Evolutionary conservation across 1,140 invertebrate species (phyloP), one percentile per base, ranked within the genome.

Genomic region (Cotesia chilonis): DNA sequence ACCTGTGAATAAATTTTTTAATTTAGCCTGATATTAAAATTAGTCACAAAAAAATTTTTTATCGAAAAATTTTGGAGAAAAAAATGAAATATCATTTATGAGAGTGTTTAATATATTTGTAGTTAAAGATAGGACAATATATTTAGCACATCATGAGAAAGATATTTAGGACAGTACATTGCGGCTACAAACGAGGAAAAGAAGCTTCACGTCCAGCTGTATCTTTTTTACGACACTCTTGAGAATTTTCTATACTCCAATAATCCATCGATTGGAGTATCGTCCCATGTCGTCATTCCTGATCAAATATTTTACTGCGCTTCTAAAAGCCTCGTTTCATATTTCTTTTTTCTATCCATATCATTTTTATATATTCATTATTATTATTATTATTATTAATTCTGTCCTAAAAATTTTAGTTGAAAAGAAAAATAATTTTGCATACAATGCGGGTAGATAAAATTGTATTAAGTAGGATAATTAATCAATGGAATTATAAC

Each of bases 181-280:
- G 52, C 51, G 57, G 59, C 41, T 70, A 41, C 57, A 72, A 69
- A 72, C 47, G 51, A 59, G 71, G 74, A 77, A 74, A 75, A 72
- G 71, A 71, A 75, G 74, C 75, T 76, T 72, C 77, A 78, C 68
- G 73, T 76, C 73, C 70, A 78, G 75, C 75, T 76, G 76, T 77
- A 80, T 77, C 77, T 73, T 66, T 71, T 81, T 81, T 78, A 82
- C 75, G 78, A 77, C 61, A 59, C 79, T 77, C 75, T 52, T 17
- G 80, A 76, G 80, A 71, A 69, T 72, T 55, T 70, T 61, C 41
- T 47, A 47, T 69, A 74, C 61, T 68, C 64, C 71, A 71, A 73
- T 75, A 75, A 75, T 73, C 74, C 72, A 75, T 75, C 74, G 68
- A 73, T 73, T 73, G 52, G 63, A 37, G 61, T 36, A 12, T 60